Percentiles rank a stretch among this genome's conserved stretches.
Evolutionary conservation across 92 coral and sea anemone species (phyloP).

Genomic region (Heteractis magnifica): DNA sequence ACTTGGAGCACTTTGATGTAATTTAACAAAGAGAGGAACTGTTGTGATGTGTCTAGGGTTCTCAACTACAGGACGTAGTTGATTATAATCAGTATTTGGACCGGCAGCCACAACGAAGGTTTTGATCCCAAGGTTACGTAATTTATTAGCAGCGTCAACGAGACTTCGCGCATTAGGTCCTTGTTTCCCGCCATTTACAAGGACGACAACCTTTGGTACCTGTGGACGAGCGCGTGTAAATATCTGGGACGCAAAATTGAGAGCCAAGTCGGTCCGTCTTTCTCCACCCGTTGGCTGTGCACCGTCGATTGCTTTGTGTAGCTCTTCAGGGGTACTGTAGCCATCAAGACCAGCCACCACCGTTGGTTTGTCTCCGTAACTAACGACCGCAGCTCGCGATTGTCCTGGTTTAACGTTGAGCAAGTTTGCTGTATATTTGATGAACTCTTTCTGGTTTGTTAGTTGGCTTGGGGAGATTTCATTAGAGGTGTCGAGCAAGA

Average conservation of each 20-base stretch:
- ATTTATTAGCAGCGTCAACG: constrained; percentile 39
- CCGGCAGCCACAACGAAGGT: constrained; percentile 39
- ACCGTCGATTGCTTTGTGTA: constrained; percentile 22
- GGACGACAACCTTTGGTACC: constrained; percentile 70
- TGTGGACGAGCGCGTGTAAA: constrained; percentile 61
- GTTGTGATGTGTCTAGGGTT: constrained; percentile 25
- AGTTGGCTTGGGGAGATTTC: constrained; percentile 36
- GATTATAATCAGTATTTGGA: constrained; percentile 26
- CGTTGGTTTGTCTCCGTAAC: constrained; percentile 50
- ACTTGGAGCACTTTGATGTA: constrained; percentile 18
- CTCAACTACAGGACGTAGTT: constrained; percentile 38
- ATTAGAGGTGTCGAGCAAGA: constrained; percentile 59
- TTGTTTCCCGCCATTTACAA: constrained; percentile 77
- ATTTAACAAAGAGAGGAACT: constrained; percentile 21
- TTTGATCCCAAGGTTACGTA: constrained; percentile 45
- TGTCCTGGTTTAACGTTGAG: constrained; percentile 38
- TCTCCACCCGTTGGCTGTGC: constrained; percentile 53
- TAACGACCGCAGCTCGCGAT: constrained; percentile 59
- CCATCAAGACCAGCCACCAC: constrained; percentile 40
- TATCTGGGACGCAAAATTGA: constrained; percentile 35
- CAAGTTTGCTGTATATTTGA: constrained; percentile 46
- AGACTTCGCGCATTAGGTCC: constrained; percentile 37
- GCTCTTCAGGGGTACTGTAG: constrained; percentile 23
- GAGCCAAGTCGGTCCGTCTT: constrained; percentile 53
- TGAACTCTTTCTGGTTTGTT: constrained; percentile 34